Evolutionary conservation across 2,113 vertebrate genomes (phyloP).

Genomic region (Ciconia stormi): DNA sequence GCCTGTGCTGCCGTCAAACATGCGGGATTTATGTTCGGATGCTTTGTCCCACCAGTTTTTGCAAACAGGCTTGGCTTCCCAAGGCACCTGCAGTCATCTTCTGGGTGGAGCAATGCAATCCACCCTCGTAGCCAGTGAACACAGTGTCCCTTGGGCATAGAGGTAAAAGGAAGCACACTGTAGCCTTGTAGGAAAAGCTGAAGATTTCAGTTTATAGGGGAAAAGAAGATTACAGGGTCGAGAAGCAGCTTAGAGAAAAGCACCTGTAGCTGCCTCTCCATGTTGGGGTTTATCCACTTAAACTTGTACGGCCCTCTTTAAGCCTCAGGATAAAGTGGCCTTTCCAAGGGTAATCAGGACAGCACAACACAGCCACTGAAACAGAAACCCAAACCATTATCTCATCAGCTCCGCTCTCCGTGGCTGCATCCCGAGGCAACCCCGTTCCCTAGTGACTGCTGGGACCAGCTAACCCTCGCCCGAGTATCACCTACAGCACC

Average conservation of each 20-base stretch:
- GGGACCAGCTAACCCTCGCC: not conserved
- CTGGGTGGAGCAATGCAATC: not conserved
- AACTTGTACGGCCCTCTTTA: not conserved
- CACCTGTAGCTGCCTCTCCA: not conserved
- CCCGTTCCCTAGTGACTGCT: not conserved
- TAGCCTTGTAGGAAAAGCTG: not conserved
- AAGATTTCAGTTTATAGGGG: not conserved
- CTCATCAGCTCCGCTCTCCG: not conserved
- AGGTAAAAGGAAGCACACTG: not conserved
- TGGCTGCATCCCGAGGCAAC: not conserved
- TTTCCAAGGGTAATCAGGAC: not conserved
- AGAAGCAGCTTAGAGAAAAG: not conserved
- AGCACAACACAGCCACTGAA: not conserved
- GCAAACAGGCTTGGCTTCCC: not conserved
- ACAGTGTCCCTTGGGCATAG: not conserved
- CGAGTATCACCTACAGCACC: not conserved
- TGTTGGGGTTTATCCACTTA: not conserved
- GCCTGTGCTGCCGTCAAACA: rapidly evolving
- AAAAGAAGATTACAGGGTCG: not conserved
- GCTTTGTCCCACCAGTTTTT: not conserved
- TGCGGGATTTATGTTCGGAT: not conserved
- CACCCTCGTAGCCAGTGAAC: not conserved
- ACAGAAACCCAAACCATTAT: not conserved
- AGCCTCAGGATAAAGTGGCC: not conserved
- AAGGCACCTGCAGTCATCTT: not conserved